Percentiles rank a stretch among this genome's conserved stretches.
Evolutionary conservation across 1,140 invertebrate species (phyloP).

Genomic region (Plutomurus gul): DNA sequence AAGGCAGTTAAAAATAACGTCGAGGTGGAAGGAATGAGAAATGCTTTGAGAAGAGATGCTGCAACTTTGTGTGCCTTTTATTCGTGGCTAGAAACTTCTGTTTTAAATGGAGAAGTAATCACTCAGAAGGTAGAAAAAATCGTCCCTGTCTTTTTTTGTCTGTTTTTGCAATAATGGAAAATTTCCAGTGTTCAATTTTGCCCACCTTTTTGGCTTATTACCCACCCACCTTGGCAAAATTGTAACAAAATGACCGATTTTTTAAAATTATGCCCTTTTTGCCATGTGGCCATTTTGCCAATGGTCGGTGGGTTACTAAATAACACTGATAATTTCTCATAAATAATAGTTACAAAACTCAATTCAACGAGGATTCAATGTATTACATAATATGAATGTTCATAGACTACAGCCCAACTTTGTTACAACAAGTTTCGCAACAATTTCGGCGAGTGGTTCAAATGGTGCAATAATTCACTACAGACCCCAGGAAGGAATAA

Average conservation of each 20-base stretch:
- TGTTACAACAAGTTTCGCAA: conserved; percentile 76
- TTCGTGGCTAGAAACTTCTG: conserved; percentile 77
- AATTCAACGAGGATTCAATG: no score
- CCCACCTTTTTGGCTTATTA: conserved; percentile 86
- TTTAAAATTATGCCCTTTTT: no score
- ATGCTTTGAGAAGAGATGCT: conserved; percentile 81
- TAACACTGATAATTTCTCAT: no score
- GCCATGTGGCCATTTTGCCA: no score
- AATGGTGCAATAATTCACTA: conserved; percentile 93
- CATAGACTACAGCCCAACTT: conserved; percentile 4
- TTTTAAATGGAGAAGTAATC: conserved; percentile 62
- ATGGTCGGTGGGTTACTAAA: no score
- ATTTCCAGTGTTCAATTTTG: no score
- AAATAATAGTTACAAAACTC: no score
- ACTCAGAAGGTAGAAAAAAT: no score
- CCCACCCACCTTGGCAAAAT: conserved; percentile 91
- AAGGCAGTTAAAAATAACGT: conserved; percentile 89
- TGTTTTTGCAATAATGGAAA: conserved; percentile 83
- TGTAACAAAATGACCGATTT: no score
- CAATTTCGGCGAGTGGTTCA: conserved; percentile 85
- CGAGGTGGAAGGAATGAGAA: conserved; percentile 85
- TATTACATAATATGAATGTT: conserved; percentile 45
- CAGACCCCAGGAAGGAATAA: conserved; percentile 73
- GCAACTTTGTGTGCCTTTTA: conserved; percentile 90
- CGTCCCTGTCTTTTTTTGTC: no score